phyloP scores from a whole-genome alignment of 2,797 vertebrate genomes.

The Bovichtus diacanthus region DNA sequence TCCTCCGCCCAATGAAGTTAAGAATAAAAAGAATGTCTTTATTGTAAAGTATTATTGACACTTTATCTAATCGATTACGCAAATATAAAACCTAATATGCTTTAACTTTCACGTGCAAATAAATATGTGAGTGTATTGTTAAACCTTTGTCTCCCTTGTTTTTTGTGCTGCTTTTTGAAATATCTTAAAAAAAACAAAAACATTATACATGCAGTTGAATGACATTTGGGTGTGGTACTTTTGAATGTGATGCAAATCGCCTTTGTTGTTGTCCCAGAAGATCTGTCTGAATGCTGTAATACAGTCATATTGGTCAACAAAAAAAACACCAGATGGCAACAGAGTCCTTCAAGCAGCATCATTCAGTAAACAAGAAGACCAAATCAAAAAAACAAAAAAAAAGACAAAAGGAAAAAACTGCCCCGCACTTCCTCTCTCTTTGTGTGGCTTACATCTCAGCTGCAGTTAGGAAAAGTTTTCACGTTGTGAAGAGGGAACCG shows the following conservation, averaged over 20 bases:
- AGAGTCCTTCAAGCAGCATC: conserved; percentile 46
- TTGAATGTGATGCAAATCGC: conserved; percentile 72
- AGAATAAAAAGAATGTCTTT: conserved; percentile 13
- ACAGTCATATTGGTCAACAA: background rate
- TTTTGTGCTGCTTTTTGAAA: conserved; percentile 16
- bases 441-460: background rate
- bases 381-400: background rate
- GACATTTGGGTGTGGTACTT: conserved; percentile 43
- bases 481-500: conserved; percentile 14
- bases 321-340: conserved; percentile 75
- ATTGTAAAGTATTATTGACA: conserved; percentile 76
- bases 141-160: conserved; percentile 22
- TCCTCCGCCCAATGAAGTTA: conserved; percentile 7
- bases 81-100: conserved; percentile 32
- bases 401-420: background rate
- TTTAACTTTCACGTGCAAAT: conserved; percentile 55
- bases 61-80: conserved; percentile 53
- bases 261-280: background rate
- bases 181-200: background rate
- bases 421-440: conserved; percentile 5
- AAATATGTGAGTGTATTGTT: conserved; percentile 57
- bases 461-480: background rate
- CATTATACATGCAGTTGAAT: conserved; percentile 2
- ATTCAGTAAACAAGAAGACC: background rate
- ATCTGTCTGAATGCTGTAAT: background rate